A percentile compares a stretch with the other conserved stretches of the same genome.
Evolutionary conservation across 2,888 invertebrate genomes (phyloP).

Genomic region (Scaptomyza caliginosa): DNA sequence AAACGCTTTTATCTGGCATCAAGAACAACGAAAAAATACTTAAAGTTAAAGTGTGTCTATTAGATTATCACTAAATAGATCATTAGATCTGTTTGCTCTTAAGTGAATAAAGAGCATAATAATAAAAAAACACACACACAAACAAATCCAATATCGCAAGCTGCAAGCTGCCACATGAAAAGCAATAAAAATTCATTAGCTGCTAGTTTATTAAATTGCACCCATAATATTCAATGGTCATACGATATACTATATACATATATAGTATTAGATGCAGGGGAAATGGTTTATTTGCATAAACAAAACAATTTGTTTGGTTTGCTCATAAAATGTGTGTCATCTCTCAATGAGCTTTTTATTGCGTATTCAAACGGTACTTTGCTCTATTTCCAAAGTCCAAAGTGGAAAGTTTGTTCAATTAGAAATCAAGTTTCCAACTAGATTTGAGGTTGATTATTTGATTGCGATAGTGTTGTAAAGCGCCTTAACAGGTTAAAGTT

Average conservation of each 20-base stretch:
- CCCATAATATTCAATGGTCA: constrained; percentile 35
- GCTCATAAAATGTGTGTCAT: constrained; percentile 39
- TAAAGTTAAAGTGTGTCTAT: neutral
- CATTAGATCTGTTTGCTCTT: constrained; percentile 8
- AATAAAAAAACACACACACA: neutral
- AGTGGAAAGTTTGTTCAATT: too few relatives aligned
- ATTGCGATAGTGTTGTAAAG: too few relatives aligned
- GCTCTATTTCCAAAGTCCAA: neutral
- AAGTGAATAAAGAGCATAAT: neutral
- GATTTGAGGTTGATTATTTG: too few relatives aligned
- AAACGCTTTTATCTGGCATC: constrained; percentile 63
- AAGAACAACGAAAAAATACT: neutral
- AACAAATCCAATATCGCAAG: too few relatives aligned
- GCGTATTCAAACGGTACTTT: constrained; percentile 6
- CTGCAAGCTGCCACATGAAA: too few relatives aligned
- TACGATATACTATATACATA: constrained; percentile 3
- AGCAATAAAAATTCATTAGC: constrained; percentile 50
- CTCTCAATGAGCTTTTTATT: constrained; percentile 20
- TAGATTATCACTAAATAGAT: constrained; percentile 9
- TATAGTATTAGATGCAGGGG: constrained; percentile 3
- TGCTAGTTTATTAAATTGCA: constrained; percentile 52
- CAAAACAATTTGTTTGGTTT: constrained; percentile 45
- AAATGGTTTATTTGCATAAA: constrained; percentile 45
- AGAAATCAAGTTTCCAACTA: too few relatives aligned
- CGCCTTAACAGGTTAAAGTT: too few relatives aligned